phyloP scores from a whole-genome alignment of 1,140 invertebrate species.

The Drosophila kikkawai region DNA sequence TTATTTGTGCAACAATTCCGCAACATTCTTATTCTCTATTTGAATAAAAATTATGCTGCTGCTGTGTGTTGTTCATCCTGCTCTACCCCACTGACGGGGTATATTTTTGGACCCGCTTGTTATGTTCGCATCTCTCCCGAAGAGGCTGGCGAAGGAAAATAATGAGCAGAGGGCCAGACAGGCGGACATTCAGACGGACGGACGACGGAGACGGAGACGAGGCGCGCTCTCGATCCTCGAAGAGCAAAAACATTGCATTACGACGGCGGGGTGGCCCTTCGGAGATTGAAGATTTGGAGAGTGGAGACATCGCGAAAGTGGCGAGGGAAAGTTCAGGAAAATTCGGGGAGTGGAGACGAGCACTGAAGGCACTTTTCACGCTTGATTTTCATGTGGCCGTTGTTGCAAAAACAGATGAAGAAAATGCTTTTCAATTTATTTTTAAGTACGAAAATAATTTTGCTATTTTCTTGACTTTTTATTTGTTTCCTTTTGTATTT shows the following conservation, averaged over 20 bases:
- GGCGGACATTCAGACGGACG: slow-evolving; percentile 12
- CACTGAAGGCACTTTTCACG: slow-evolving; percentile 61
- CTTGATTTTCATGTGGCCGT: slow-evolving; percentile 77
- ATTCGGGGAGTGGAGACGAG: neutral
- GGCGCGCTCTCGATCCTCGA: slow-evolving; percentile 34
- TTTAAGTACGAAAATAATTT: slow-evolving; percentile 83
- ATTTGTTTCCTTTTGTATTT: slow-evolving; percentile 28
- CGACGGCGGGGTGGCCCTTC: slow-evolving; percentile 11
- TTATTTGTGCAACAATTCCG: slow-evolving; percentile 51
- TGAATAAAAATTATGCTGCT: slow-evolving; percentile 74
- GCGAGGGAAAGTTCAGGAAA: neutral
- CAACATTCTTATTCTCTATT: slow-evolving; percentile 55
- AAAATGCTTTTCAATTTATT: slow-evolving; percentile 84
- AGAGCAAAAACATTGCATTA: slow-evolving; percentile 20
- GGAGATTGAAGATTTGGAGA: slow-evolving; percentile 23
- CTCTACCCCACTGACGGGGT: slow-evolving; percentile 39
- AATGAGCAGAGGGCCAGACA: slow-evolving; percentile 51
- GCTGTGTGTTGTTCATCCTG: slow-evolving; percentile 34
- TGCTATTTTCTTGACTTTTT: slow-evolving; percentile 32
- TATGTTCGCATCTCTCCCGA: slow-evolving; percentile 30
- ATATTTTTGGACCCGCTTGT: slow-evolving; percentile 45
- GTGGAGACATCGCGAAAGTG: slow-evolving; percentile 18
- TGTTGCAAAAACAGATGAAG: slow-evolving; percentile 77
- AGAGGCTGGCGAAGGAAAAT: slow-evolving; percentile 45
- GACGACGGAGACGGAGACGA: slow-evolving; percentile 6